Evolutionary conservation across 2,888 invertebrate species (phyloP).

Genomic region (Notodonta ziczac): DNA sequence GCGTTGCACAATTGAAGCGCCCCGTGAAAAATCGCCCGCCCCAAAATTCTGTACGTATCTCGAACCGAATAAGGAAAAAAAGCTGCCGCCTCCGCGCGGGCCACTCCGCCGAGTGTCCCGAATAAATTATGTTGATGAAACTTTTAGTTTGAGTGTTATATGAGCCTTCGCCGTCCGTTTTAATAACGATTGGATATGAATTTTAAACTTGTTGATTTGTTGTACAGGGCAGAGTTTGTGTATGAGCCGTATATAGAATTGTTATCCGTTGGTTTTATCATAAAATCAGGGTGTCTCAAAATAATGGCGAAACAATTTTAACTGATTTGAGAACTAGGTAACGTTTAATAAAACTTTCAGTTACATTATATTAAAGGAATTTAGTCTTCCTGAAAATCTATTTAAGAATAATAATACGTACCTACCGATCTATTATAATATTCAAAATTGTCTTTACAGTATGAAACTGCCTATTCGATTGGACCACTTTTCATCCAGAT

Average conservation of each 20-base stretch:
- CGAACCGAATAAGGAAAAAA: slow-evolving; percentile 72
- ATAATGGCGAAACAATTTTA: neutral
- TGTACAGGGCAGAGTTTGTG: slow-evolving; percentile 8
- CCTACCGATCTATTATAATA: neutral
- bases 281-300: neutral
- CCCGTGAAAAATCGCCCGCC: slow-evolving; percentile 67
- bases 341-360: neutral
- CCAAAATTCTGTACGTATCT: slow-evolving; percentile 65
- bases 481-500: neutral
- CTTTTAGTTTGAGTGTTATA: slow-evolving; percentile 70
- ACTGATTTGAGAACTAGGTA: neutral
- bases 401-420: neutral
- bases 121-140: slow-evolving; percentile 81
- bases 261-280: neutral
- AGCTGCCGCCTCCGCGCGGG: slow-evolving; percentile 55
- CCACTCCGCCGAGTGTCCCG: slow-evolving; percentile 68
- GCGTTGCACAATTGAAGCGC: slow-evolving; percentile 66
- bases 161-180: slow-evolving; percentile 48
- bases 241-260: neutral
- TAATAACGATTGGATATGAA: slow-evolving; percentile 59
- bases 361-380: neutral
- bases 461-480: neutral
- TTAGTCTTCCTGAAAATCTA: neutral
- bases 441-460: neutral
- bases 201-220: slow-evolving; percentile 25